Percentiles rank a stretch among this genome's conserved stretches.
phyloP scores from a whole-genome alignment of 2,113 vertebrate species.

The rabbit (Oryctolagus cuniculus) region mOryCun1.1 NC_091440.1:92800001-92800500 shows the following conservation, averaged over 20 bases:
- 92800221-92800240: neutral
- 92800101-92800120: neutral
- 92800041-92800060: neutral
- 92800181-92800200: neutral
- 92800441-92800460: no score
- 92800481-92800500: no score
- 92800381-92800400: no score
- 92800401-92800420: no score
- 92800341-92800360: conserved; percentile 10
- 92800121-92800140: neutral
- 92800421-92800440: no score
- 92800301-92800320: conserved; percentile 22
- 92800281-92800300: neutral
- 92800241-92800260: neutral
- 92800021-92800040: neutral
- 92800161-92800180: neutral
- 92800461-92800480: no score
- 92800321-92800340: conserved; percentile 47
- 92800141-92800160: neutral
- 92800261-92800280: no score
- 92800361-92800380: no score
- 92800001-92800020: neutral
- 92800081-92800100: neutral
- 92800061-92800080: conserved; percentile 18
- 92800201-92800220: neutral